phyloP scores from a whole-genome alignment of 2,113 vertebrate genomes.

The Pelecanoides urinatrix region DNA sequence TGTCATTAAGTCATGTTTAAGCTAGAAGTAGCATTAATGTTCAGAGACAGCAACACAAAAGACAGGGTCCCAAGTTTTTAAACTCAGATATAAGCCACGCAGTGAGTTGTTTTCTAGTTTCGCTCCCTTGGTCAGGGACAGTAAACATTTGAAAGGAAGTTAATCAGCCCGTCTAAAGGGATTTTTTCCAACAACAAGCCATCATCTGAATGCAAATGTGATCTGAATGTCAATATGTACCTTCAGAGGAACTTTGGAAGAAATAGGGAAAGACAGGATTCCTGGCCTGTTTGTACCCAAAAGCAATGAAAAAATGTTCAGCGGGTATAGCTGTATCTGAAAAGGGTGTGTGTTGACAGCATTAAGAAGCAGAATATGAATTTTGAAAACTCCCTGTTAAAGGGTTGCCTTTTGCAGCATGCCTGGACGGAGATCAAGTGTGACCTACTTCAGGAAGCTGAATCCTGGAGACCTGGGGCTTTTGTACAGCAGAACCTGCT shows the following conservation, averaged over 20 bases:
- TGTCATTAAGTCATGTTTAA: slow-evolving; percentile 37
- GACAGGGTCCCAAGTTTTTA: background rate
- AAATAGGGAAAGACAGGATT: slow-evolving; percentile 9
- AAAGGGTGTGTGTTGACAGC: background rate
- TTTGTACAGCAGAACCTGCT: background rate
- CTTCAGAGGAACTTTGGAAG: slow-evolving; percentile 16
- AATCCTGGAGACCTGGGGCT: background rate
- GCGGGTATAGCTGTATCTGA: background rate
- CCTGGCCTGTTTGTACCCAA: background rate
- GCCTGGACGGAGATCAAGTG: background rate
- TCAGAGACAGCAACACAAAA: background rate
- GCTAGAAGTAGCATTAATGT: background rate
- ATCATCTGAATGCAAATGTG: slow-evolving; percentile 36
- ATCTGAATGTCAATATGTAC: slow-evolving; percentile 34
- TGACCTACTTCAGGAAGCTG: slow-evolving; percentile 12
- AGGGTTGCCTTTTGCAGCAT: background rate
- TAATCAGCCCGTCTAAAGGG: slow-evolving; percentile 5
- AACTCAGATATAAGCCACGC: background rate
- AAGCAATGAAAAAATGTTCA: background rate
- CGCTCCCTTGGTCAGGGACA: background rate
- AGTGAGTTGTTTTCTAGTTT: background rate
- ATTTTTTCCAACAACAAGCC: slow-evolving; percentile 22
- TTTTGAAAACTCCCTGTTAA: background rate
- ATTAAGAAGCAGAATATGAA: background rate
- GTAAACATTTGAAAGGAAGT: background rate